Percentiles rank a stretch among this genome's conserved stretches.
These are phyloP conservation scores for Myotis planiceps DNA, from an alignment of 2,797 vertebrate species.

Conservation along the genomic window DNA sequence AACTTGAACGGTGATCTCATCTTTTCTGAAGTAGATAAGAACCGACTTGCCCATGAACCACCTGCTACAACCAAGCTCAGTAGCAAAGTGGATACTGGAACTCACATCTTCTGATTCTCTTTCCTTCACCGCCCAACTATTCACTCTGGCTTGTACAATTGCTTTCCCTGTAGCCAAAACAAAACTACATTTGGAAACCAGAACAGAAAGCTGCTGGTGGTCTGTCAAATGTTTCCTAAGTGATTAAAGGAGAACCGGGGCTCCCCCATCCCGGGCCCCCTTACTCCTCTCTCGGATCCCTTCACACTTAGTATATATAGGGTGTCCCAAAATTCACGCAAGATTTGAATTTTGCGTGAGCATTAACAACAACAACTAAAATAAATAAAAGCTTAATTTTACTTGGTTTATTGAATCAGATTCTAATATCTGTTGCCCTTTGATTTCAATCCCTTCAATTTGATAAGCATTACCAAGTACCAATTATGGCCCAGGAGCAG, in stretches of 20 bases:
- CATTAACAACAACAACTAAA: too few relatives aligned
- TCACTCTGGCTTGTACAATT: neutral
- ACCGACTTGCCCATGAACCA: neutral
- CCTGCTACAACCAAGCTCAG: neutral
- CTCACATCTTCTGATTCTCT: neutral
- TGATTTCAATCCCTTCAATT: too few relatives aligned
- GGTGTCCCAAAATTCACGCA: too few relatives aligned
- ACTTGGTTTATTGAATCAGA: too few relatives aligned
- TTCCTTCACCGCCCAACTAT: neutral
- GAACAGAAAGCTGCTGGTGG: neutral
- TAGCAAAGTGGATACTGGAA: neutral
- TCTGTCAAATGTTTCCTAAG: neutral
- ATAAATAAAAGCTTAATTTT: too few relatives aligned
- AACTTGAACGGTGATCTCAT: neutral
- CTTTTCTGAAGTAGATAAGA: neutral
- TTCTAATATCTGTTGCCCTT: too few relatives aligned
- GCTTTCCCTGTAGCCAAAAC: slow-evolving; percentile 55
- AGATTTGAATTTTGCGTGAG: too few relatives aligned
- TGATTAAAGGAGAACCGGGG: slow-evolving; percentile 35
- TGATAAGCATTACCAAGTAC: too few relatives aligned
- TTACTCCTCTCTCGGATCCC: neutral
- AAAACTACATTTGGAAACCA: slow-evolving; percentile 46
- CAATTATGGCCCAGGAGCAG: too few relatives aligned
- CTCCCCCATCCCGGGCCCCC: neutral
- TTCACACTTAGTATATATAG: neutral